A percentile compares a stretch with the other conserved stretches of the same genome.
These are phyloP conservation scores for Carapus acus DNA, from an alignment of 2,797 vertebrate species.

Conservation along the genomic window DNA sequence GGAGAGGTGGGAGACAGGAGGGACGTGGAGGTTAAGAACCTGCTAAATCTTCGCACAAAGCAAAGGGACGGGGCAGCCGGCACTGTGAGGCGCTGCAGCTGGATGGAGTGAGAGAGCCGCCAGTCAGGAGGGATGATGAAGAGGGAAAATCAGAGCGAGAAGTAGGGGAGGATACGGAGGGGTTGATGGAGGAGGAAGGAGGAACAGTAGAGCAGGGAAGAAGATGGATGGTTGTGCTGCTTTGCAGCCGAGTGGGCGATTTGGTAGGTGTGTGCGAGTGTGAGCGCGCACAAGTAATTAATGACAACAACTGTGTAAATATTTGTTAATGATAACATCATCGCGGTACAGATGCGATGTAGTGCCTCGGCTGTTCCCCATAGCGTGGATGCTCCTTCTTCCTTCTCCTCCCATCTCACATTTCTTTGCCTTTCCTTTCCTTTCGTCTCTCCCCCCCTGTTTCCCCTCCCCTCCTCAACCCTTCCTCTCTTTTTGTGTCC, in stretches of 20 bases:
- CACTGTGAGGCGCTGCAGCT: constrained; percentile 8
- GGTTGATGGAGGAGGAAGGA: background rate
- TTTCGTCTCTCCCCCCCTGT: too few relatives aligned
- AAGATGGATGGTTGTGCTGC: background rate
- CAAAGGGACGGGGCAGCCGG: constrained; percentile 2
- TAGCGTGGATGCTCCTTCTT: background rate
- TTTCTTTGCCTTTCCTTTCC: constrained; percentile 3
- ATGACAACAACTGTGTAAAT: constrained; percentile 53
- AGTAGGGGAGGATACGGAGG: background rate
- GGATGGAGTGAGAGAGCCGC: background rate
- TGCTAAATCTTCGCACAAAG: constrained; percentile 14
- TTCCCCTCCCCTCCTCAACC: too few relatives aligned
- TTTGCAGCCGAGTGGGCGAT: constrained; percentile 2
- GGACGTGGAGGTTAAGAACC: constrained; percentile 4
- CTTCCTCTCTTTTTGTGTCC: too few relatives aligned
- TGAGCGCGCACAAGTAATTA: constrained; percentile 31
- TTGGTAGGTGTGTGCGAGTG: background rate
- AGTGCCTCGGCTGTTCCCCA: constrained; percentile 15
- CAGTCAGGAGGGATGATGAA: constrained; percentile 5
- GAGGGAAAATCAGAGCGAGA: constrained; percentile 13
- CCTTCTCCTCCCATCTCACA: background rate
- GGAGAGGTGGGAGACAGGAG: background rate
- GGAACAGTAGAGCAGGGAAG: background rate
- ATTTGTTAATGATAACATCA: constrained; percentile 42
- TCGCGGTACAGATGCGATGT: constrained; percentile 25